phyloP scores from a whole-genome alignment of 2,797 vertebrate species.

The Pelobates cultripes region DNA sequence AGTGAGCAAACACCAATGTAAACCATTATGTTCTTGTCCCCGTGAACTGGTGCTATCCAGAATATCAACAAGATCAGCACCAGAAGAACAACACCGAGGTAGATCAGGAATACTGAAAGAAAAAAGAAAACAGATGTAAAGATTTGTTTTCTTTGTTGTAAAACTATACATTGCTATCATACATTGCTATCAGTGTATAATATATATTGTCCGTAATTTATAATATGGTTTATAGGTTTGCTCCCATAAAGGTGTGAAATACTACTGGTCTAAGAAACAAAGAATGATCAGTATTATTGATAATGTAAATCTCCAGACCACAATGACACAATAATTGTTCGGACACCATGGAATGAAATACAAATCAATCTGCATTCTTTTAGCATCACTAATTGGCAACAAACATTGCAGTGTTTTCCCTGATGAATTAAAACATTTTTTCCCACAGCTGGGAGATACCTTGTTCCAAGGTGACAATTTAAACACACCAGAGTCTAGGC shows the following conservation, averaged over 20 bases:
- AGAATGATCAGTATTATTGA: no score
- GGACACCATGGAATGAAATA: neutral
- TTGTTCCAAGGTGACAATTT: neutral
- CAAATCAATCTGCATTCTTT: neutral
- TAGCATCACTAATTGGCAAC: neutral
- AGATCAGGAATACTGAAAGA: slow-evolving; percentile 86
- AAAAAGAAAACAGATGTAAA: slow-evolving; percentile 19
- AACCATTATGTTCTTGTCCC: slow-evolving; percentile 92
- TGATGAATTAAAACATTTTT: neutral
- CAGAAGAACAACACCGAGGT: slow-evolving; percentile 81
- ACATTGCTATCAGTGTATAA: no score
- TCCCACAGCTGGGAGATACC: neutral
- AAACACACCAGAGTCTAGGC: no score
- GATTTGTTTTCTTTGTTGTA: no score
- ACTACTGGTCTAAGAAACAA: no score
- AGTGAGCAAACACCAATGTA: slow-evolving; percentile 94
- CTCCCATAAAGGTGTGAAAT: no score
- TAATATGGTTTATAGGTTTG: no score
- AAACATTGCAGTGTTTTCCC: neutral
- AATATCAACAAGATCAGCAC: slow-evolving; percentile 85
- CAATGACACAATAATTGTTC: no score
- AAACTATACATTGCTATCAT: no score
- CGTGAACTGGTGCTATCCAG: slow-evolving; percentile 85
- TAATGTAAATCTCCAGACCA: no score
- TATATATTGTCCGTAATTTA: no score